These are phyloP conservation scores for Orchesella flavescens DNA, from an alignment of 2,888 invertebrate genomes.

Conservation along the genomic window DNA sequence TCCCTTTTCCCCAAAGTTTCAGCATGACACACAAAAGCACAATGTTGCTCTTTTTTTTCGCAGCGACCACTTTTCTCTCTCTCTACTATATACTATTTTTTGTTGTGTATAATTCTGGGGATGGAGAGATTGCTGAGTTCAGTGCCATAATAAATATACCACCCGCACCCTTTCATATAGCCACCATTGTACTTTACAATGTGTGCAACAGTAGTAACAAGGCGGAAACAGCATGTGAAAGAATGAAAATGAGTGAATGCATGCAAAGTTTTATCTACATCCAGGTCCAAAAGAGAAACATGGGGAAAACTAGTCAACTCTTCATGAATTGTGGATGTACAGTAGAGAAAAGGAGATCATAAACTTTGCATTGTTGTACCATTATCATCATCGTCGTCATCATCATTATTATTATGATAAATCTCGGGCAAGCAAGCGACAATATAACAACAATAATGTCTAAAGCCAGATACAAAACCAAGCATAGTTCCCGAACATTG, in stretches of 20 bases:
- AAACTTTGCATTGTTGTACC: constrained; percentile 49
- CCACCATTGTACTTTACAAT: no score
- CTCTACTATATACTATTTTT: no score
- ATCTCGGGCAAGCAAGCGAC: constrained; percentile 21
- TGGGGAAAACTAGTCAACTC: not conserved
- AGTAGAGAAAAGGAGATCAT: constrained; percentile 2
- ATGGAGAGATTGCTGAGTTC: no score
- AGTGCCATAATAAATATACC: no score
- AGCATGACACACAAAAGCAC: not conserved
- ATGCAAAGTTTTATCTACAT: not conserved
- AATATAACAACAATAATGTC: constrained; percentile 5
- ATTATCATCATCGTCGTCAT: constrained; percentile 36
- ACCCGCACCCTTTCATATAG: no score
- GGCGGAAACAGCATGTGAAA: not conserved
- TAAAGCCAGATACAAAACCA: no score
- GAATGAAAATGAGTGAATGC: constrained; percentile 5
- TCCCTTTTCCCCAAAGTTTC: constrained; percentile 29
- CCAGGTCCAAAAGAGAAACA: not conserved
- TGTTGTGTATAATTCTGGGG: no score
- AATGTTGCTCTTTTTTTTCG: not conserved
- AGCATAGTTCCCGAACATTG: no score
- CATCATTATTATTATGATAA: constrained; percentile 56
- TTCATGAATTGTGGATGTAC: not conserved
- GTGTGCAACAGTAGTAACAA: not conserved
- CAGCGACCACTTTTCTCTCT: no score